Percentiles rank a stretch among this genome's conserved stretches.
Conservation (phyloP, 2,113 vertebrate species). For the Tricholaema leucomelas region DNA sequence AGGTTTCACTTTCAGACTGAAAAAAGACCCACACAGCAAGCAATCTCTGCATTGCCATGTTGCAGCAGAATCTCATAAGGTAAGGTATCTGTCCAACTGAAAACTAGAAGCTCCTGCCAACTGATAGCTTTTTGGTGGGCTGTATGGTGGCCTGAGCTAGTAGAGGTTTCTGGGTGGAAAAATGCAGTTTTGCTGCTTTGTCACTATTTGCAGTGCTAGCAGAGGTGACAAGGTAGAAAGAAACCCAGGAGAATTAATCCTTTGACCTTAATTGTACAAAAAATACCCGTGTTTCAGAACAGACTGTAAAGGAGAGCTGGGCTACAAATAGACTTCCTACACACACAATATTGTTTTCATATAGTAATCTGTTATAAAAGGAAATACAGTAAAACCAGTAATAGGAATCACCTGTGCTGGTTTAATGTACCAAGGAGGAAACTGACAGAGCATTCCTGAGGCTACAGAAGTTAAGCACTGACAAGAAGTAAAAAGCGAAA, state of each 20-base stretch:
- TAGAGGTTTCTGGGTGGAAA: neutral
- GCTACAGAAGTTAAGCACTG: neutral
- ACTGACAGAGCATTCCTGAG: neutral
- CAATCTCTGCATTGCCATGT: neutral
- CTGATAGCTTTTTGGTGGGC: neutral
- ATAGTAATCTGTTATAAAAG: neutral
- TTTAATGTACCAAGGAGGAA: neutral
- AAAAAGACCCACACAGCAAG: conserved; percentile 44
- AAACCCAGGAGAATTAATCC: neutral
- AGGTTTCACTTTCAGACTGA: conserved; percentile 50
- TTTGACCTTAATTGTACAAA: neutral
- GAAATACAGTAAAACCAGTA: neutral
- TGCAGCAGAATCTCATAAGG: neutral
- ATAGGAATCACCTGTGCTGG: neutral
- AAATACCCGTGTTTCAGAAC: neutral
- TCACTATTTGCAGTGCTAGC: neutral
- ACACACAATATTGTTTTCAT: neutral
- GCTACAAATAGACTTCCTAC: neutral
- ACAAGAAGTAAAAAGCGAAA: neutral
- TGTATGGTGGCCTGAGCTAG: neutral
- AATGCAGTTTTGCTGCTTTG: neutral
- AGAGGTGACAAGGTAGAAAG: neutral
- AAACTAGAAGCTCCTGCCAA: neutral
- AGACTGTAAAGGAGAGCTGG: neutral
- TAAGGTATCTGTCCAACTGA: neutral